phyloP scores from a whole-genome alignment of 2,797 vertebrate genomes.

The Notolepis coatsorum region DNA sequence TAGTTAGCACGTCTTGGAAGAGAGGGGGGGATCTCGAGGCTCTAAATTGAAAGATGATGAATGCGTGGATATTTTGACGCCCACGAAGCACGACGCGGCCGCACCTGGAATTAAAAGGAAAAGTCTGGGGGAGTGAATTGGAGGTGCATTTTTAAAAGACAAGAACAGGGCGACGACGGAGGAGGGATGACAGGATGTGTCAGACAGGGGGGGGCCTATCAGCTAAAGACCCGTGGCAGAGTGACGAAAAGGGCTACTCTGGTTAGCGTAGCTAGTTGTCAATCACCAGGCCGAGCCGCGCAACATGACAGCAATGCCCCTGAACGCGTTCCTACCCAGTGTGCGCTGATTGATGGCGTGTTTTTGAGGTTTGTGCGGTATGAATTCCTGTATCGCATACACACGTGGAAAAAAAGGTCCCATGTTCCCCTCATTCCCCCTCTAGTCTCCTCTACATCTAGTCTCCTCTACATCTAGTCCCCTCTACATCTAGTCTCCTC shows the following conservation, averaged over 20 bases:
- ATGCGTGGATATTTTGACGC: conserved; percentile 57
- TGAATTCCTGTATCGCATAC: background rate
- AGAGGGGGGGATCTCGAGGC: conserved; percentile 60
- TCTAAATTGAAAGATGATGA: conserved; percentile 77
- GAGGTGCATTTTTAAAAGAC: too few species aligned
- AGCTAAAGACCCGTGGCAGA: conserved; percentile 42
- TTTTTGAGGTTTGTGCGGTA: background rate
- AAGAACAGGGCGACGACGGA: conserved; percentile 10
- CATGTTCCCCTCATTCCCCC: too few species aligned
- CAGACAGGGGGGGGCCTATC: background rate
- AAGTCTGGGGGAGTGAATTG: background rate
- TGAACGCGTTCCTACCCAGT: conserved; percentile 37
- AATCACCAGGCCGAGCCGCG: conserved; percentile 39
- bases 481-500: too few species aligned
- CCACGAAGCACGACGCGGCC: conserved; percentile 32
- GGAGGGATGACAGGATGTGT: conserved; percentile 12
- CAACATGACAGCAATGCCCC: conserved; percentile 47
- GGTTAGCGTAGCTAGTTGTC: conserved; percentile 55
- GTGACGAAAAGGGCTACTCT: conserved; percentile 33
- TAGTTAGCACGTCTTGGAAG: conserved; percentile 70
- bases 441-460: too few species aligned
- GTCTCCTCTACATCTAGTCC: too few species aligned
- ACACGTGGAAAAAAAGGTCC: too few species aligned
- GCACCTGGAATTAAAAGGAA: conserved; percentile 65
- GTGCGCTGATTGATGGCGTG: background rate